A percentile compares a stretch with the other conserved stretches of the same genome.
Evolutionary conservation across 2,113 vertebrate species (phyloP).

Genomic region (Parus major): DNA sequence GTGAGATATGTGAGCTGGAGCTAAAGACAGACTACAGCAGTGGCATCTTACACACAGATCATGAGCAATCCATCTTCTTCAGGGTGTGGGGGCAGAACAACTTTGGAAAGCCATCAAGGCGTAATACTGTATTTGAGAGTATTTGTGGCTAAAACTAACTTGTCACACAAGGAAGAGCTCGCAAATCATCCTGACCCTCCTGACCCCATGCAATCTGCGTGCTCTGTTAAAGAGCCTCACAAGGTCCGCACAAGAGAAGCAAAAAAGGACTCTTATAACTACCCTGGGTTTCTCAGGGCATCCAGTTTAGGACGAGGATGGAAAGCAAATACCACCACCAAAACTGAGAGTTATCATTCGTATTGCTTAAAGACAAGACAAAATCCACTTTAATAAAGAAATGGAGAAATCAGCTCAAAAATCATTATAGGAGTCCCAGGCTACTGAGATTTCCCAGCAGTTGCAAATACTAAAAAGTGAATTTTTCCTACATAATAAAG

Average conservation of each 20-base stretch:
- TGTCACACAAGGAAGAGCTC: constrained; percentile 43
- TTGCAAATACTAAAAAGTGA: not conserved
- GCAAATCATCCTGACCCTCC: constrained; percentile 64
- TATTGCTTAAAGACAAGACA: not conserved
- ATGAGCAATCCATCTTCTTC: constrained; percentile 76
- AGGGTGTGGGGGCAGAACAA: constrained; percentile 55
- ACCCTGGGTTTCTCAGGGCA: not conserved
- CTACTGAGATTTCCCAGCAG: not conserved
- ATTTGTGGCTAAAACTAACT: constrained; percentile 41
- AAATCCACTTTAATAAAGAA: no score
- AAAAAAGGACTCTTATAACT: not conserved
- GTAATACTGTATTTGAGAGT: constrained; percentile 61
- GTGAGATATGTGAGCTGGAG: constrained; percentile 75
- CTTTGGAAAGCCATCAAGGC: constrained; percentile 63
- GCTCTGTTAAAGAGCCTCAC: not conserved
- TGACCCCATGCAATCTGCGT: not conserved
- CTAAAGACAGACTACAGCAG: constrained; percentile 67
- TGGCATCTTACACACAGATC: constrained; percentile 57
- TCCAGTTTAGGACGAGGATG: not conserved
- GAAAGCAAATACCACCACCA: not conserved
- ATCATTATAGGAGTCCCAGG: not conserved
- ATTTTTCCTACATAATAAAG: not conserved
- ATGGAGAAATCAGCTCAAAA: not conserved
- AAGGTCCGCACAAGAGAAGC: not conserved
- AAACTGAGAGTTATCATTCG: not conserved